Evolutionary conservation across 2,888 invertebrate genomes (phyloP).

Genomic region (Melipona bicolor): DNA sequence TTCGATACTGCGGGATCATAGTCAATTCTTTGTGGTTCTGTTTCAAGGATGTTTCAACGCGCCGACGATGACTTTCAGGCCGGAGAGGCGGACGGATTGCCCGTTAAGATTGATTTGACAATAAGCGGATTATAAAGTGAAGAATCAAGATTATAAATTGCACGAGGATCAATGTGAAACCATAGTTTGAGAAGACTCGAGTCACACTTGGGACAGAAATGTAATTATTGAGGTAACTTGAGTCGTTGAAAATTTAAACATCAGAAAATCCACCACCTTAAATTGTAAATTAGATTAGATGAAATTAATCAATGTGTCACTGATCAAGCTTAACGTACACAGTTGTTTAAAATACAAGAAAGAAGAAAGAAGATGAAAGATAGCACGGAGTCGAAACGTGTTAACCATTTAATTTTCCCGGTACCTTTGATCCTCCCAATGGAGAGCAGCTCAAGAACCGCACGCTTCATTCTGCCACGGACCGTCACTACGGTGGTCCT

Average conservation of each 20-base stretch:
- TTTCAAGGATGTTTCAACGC: not conserved
- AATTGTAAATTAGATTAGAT: not conserved
- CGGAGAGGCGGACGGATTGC: too few relatives aligned
- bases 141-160: not conserved
- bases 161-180: not conserved
- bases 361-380: not conserved
- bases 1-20: not conserved
- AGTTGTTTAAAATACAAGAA: not conserved
- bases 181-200: not conserved
- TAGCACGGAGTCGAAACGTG: not conserved
- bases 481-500: slow-evolving; percentile 48
- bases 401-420: slow-evolving; percentile 33
- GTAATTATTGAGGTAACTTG: not conserved
- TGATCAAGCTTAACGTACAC: not conserved
- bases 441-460: slow-evolving; percentile 29
- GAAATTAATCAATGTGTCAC: not conserved
- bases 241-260: not conserved
- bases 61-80: not conserved
- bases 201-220: not conserved
- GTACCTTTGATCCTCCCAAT: slow-evolving; percentile 40
- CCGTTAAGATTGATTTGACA: not conserved
- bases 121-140: not conserved
- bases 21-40: not conserved
- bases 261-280: not conserved
- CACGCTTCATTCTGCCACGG: slow-evolving; percentile 28